A percentile compares a stretch with the other conserved stretches of the same genome.
Conservation (phyloP, 2,888 invertebrate genomes). For the Sturmia bella region DNA sequence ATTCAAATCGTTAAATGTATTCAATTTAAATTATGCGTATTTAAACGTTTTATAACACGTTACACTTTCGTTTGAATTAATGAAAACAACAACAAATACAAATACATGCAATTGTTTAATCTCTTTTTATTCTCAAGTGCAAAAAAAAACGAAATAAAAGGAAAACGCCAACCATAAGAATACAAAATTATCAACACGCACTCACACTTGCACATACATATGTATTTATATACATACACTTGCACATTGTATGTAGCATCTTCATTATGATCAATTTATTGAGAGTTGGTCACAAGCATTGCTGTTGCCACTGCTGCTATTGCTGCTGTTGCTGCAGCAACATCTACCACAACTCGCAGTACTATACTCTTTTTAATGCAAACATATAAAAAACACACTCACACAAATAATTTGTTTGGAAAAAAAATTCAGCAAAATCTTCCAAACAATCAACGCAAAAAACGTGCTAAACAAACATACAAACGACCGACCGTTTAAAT, state of each 20-base stretch:
- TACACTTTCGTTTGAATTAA: conserved; percentile 60
- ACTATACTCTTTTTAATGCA: conserved; percentile 40
- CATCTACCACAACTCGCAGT: conserved; percentile 48
- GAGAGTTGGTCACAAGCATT: conserved; percentile 42
- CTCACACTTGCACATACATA: not conserved
- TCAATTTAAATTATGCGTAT: conserved; percentile 60
- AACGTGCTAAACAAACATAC: conserved; percentile 56
- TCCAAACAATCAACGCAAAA: conserved; percentile 57
- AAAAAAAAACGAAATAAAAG: conserved; percentile 8
- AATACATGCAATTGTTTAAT: conserved; percentile 40
- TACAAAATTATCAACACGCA: conserved; percentile 9
- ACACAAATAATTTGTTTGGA: conserved; percentile 31
- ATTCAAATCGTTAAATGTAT: conserved; percentile 21
- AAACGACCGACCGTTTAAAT: conserved; percentile 44
- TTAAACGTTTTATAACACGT: conserved; percentile 64
- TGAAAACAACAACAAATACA: conserved; percentile 52
- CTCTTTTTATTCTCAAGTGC: conserved; percentile 42
- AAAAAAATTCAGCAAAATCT: conserved; percentile 22
- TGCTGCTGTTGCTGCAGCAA: conserved; percentile 25
- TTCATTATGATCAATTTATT: conserved; percentile 37
- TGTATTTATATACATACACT: not conserved
- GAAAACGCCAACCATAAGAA: conserved; percentile 29
- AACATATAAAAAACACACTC: conserved; percentile 27
- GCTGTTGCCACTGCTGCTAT: conserved; percentile 14
- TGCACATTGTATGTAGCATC: not conserved